Percentiles rank a stretch among this genome's conserved stretches.
Conservation (phyloP, 92 coral and sea anemone genomes). For the Nematostella vectensis region DNA sequence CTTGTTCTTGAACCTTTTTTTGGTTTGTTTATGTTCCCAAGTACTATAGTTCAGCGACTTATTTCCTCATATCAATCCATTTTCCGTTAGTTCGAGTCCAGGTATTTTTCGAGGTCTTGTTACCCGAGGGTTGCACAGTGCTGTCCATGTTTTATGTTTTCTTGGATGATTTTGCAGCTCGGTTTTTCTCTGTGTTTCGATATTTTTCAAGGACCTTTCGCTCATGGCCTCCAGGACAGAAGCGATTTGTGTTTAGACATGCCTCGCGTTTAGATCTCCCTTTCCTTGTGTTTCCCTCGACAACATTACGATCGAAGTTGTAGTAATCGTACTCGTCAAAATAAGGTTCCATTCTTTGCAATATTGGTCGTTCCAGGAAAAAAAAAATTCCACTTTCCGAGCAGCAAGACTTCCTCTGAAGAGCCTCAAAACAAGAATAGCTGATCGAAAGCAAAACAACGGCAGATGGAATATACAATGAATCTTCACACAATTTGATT, state of each 20-base stretch:
- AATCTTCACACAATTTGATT: constrained; percentile 6
- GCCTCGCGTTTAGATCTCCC: constrained; percentile 82
- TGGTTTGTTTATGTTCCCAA: no score
- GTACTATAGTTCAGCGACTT: constrained; percentile 27
- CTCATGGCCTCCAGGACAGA: constrained; percentile 91
- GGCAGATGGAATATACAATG: constrained; percentile 29
- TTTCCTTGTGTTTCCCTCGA: constrained; percentile 51
- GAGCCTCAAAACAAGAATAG: not conserved
- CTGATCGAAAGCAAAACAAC: constrained; percentile 9
- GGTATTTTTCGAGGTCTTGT: not conserved
- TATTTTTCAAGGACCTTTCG: constrained; percentile 69
- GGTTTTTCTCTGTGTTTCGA: constrained; percentile 69
- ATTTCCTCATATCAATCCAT: constrained; percentile 9
- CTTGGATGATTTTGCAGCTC: constrained; percentile 8
- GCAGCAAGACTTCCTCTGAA: not conserved
- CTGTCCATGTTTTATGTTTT: constrained; percentile 4
- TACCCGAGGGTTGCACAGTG: not conserved
- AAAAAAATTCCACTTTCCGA: not conserved
- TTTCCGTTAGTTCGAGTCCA: constrained; percentile 2
- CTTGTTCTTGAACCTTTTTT: no score
- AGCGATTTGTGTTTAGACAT: constrained; percentile 73
- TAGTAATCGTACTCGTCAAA: constrained; percentile 86
- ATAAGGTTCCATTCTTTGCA: constrained; percentile 40
- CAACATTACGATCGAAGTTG: constrained; percentile 57
- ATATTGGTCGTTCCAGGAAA: not conserved